Percentiles rank a stretch among this genome's conserved stretches.
Evolutionary conservation across 2,888 invertebrate species (phyloP).

Genomic region (Drosophila anomelani): DNA sequence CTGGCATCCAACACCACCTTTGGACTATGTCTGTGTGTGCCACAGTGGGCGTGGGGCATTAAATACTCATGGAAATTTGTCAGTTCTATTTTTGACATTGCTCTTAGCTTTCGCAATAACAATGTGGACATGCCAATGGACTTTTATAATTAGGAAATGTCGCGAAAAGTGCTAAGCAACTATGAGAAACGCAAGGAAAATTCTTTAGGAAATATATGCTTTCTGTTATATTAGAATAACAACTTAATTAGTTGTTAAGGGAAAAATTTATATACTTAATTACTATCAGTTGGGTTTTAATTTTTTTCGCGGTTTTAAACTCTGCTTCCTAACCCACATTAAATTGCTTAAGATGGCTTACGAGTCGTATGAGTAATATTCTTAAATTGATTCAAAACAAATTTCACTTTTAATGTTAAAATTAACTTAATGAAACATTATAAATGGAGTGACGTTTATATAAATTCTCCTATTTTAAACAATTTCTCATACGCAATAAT

Average conservation of each 20-base stretch:
- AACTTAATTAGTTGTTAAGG: too few species aligned
- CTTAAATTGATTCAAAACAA: too few species aligned
- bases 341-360: not conserved
- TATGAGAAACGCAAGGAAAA: not conserved
- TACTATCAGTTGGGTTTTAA: too few species aligned
- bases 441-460: too few species aligned
- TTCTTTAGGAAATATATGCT: not conserved
- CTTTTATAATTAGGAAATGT: not conserved
- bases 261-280: too few species aligned
- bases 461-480: too few species aligned
- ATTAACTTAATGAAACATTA: too few species aligned
- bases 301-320: too few species aligned
- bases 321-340: not conserved
- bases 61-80: constrained; percentile 3
- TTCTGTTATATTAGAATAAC: too few species aligned
- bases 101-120: constrained; percentile 2
- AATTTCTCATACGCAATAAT: too few species aligned
- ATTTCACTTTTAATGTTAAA: too few species aligned
- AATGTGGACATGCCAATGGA: constrained; percentile 3
- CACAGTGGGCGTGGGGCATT: constrained; percentile 20
- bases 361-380: constrained; percentile 2
- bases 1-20: constrained; percentile 59
- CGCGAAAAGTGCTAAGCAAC: not conserved
- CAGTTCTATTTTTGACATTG: constrained; percentile 17
- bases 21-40: constrained; percentile 35